Percentiles rank a stretch among this genome's conserved stretches.
These are phyloP conservation scores for Mastomys coucha DNA, from an alignment of 2,113 vertebrate genomes.

Conservation along the genomic window DNA sequence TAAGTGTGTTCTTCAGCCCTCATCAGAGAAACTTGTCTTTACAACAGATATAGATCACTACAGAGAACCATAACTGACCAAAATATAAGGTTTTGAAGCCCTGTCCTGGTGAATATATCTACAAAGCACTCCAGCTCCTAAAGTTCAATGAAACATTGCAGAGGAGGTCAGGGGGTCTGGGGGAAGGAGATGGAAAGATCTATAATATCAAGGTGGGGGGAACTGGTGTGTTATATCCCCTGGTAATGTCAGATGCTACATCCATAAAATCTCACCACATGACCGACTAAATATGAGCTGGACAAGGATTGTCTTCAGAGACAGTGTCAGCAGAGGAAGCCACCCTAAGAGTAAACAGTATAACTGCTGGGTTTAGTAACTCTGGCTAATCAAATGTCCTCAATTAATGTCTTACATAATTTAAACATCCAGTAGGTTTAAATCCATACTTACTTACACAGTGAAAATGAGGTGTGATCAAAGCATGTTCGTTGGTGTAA, in stretches of 20 bases:
- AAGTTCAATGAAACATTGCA: neutral
- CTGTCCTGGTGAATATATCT: neutral
- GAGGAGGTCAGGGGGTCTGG: neutral
- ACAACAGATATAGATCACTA: neutral
- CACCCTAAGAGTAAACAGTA: neutral
- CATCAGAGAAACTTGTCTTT: neutral
- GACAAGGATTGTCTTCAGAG: neutral
- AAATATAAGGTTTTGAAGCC: neutral
- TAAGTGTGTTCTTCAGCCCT: neutral
- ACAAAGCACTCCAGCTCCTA: neutral
- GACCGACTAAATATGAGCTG: too few species aligned
- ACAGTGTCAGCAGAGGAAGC: neutral
- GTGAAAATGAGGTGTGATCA: neutral
- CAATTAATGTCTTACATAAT: neutral
- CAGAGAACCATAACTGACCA: neutral
- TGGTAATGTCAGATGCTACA: neutral
- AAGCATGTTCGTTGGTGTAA: neutral
- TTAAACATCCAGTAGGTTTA: neutral
- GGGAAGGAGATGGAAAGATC: neutral
- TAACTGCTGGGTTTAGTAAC: neutral
- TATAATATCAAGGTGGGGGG: neutral
- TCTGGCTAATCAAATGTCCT: neutral
- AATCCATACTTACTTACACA: too few species aligned
- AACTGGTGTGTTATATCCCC: neutral
- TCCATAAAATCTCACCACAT: neutral